Base-by-base conservation (phyloP, 2,113 vertebrate species). In the Eretmochelys imbricata region DNA sequence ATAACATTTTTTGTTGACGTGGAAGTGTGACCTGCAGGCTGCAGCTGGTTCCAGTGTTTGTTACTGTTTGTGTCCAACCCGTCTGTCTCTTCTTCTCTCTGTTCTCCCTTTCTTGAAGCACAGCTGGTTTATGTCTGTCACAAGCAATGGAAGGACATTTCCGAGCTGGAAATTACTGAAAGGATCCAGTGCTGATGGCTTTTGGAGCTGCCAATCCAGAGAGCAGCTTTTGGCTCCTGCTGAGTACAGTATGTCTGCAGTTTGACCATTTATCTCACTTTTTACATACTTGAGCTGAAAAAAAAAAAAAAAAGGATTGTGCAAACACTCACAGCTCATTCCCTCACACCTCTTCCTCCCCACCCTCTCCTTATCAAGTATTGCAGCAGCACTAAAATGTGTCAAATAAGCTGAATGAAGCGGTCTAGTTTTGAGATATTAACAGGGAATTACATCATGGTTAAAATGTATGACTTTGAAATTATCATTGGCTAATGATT, bases 71-170 rank as follows among this genome's bases (percentile, higher is more conserved):
- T 96, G 93, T 97, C 96, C 80, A 87, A 94, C 93, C 46, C 2
- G 78, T 87, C 97, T 95, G 88, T 69, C 89, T 98, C 86, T 97
- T 97, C 93, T 89, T 97, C 89, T 80, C 80, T 94, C 96, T 97
- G 84, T 90, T 95, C 88, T 17, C 96, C 89, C 0, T 0, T 93
- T 93, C 31, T 93, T 95, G 97, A 98, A 98, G 79, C 4, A 29
- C 98, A 98, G 98, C 98, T 98, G 98, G 93, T 95, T 97, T 96
- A 57, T 38, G 93, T 98, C 97, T 78, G 10, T 98, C 98, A 96
- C 91, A 93, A 97, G 96, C 97, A 98, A 92, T 95, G 96, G 95
- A 97, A 96, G 94, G 98, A 97, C 96, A 96, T 98, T 98, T 98
- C 97, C 55, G 94, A 98, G 93, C 95, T 97, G 96, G 95, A 97